Evolutionary conservation across 2,888 invertebrate species (phyloP).

Genomic region (Eledona agricola): DNA sequence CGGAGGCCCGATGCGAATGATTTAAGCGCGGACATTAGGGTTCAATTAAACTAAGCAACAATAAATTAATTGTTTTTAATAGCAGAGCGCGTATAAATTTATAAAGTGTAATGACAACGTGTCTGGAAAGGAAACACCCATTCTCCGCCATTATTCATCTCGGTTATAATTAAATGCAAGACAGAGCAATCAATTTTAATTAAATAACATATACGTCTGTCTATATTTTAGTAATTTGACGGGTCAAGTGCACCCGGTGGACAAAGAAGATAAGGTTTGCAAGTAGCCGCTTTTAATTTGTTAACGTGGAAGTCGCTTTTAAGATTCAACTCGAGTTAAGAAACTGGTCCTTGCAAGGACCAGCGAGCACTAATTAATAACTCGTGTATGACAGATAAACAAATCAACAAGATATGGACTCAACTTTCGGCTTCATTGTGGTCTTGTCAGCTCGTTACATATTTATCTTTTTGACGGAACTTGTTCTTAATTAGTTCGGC

Average conservation of each 20-base stretch:
- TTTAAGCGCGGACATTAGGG: slow-evolving; percentile 16
- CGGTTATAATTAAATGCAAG: slow-evolving; percentile 49
- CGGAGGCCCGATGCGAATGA: slow-evolving; percentile 9
- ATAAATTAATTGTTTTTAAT: slow-evolving; percentile 33
- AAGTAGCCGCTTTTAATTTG: slow-evolving; percentile 12
- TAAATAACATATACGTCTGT: slow-evolving; percentile 46
- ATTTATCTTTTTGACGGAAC: slow-evolving; percentile 26
- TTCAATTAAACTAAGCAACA: slow-evolving; percentile 8
- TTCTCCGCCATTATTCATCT: slow-evolving; percentile 49
- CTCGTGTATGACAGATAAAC: slow-evolving; percentile 17
- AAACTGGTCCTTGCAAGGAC: slow-evolving; percentile 2
- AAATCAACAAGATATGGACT: slow-evolving; percentile 14
- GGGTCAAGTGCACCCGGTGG: slow-evolving; percentile 51
- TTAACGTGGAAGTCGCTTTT: slow-evolving; percentile 7
- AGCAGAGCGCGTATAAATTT: slow-evolving; percentile 24
- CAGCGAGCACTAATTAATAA: slow-evolving; percentile 21
- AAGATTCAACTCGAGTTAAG: slow-evolving; percentile 3
- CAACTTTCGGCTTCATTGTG: slow-evolving; percentile 23
- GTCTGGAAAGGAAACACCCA: slow-evolving; percentile 48
- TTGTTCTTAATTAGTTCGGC: slow-evolving; percentile 20
- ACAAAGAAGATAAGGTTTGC: no score
- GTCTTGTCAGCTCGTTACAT: slow-evolving; percentile 16
- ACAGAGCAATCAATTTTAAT: slow-evolving; percentile 52
- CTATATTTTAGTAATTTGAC: slow-evolving; percentile 49
- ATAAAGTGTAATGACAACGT: slow-evolving; percentile 45